Conservation (phyloP, 2,888 invertebrate species). For the Coremacera marginata region DNA sequence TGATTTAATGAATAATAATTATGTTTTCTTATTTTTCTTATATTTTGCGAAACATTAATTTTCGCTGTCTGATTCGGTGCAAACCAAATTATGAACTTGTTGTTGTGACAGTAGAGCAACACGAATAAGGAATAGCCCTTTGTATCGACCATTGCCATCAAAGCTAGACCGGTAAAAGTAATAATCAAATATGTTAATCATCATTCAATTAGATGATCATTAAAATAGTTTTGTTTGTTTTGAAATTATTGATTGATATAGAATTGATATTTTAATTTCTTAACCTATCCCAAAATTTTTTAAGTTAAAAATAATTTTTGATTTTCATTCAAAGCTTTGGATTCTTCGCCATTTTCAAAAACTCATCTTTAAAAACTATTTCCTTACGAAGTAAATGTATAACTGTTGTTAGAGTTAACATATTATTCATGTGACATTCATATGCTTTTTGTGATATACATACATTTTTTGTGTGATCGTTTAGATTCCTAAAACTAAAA, state of each 20-base stretch:
- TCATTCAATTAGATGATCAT: conserved; percentile 31
- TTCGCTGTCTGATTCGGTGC: conserved; percentile 31
- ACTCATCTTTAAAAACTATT: no score
- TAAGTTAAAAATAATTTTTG: not conserved
- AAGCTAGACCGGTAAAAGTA: conserved; percentile 70
- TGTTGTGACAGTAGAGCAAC: conserved; percentile 62
- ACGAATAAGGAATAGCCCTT: conserved; percentile 66
- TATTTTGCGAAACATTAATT: conserved; percentile 36
- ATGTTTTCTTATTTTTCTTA: conserved; percentile 43
- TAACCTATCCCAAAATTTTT: not conserved
- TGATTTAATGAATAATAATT: conserved; percentile 37
- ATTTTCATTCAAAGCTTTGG: conserved; percentile 12
- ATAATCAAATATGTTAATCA: conserved; percentile 44
- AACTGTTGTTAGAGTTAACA: no score
- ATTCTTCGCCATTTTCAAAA: not conserved
- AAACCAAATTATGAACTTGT: conserved; percentile 47
- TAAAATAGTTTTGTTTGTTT: not conserved
- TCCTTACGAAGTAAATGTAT: no score
- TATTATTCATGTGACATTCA: not conserved
- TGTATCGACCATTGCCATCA: conserved; percentile 69
- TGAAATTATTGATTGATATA: not conserved
- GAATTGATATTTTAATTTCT: conserved; percentile 12
- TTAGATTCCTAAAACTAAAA: not conserved
- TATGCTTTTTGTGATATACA: not conserved
- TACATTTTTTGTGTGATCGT: not conserved